Evolutionary conservation across 2,797 vertebrate species (phyloP).

Genomic region (Dryobates pubescens): DNA sequence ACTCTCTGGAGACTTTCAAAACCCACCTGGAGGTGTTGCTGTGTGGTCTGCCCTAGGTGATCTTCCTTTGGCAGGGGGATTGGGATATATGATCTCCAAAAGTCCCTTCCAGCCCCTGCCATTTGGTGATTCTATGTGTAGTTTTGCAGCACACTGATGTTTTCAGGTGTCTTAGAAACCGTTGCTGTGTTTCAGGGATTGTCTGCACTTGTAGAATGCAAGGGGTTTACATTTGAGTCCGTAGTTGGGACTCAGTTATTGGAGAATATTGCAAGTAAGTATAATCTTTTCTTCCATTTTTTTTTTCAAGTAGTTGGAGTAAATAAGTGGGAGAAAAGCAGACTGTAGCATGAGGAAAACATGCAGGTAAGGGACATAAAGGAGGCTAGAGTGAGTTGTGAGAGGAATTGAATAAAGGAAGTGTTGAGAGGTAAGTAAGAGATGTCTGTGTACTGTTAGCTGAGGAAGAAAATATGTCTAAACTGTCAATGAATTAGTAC

Average conservation of each 20-base stretch:
- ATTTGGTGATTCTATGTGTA: no score
- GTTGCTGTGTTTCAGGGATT: background rate
- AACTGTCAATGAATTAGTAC: background rate
- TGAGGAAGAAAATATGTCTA: background rate
- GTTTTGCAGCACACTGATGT: background rate
- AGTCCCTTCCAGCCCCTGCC: no score
- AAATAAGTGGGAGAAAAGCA: background rate
- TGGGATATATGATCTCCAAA: no score
- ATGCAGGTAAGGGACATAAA: background rate
- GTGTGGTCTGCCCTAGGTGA: no score
- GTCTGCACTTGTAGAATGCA: background rate
- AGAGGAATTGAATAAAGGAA: background rate
- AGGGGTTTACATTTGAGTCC: background rate
- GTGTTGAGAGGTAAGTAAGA: background rate
- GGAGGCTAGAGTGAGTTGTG: background rate
- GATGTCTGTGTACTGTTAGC: background rate
- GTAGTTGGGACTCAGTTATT: background rate
- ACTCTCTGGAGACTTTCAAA: no score
- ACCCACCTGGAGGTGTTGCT: no score
- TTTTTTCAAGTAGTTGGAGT: background rate
- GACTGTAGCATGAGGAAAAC: background rate
- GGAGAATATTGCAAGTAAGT: background rate
- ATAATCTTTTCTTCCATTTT: fast-evolving
- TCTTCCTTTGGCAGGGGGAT: no score
- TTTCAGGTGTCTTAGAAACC: background rate